These are phyloP conservation scores for Geodia barretti DNA, from an alignment of 37 sponge, comb jelly and placozoan genomes.

Conservation along the genomic window DNA sequence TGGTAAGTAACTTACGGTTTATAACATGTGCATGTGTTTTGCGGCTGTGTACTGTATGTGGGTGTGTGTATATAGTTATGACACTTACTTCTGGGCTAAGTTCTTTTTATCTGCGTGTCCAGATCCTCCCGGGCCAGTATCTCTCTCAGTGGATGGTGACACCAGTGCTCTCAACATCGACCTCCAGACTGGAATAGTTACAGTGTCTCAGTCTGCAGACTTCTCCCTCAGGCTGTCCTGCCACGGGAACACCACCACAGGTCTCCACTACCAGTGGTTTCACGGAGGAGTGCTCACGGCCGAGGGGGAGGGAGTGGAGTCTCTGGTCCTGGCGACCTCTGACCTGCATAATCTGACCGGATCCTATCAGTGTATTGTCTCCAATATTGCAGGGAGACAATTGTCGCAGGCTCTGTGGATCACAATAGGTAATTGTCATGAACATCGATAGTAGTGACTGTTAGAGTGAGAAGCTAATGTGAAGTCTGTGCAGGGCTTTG, in stretches of 20 bases:
- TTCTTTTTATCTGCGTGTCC: background rate
- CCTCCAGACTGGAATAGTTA: no score
- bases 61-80: background rate
- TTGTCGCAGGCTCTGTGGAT: no score
- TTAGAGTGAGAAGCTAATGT: no score
- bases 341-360: background rate
- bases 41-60: background rate
- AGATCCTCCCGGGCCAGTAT: background rate
- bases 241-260: background rate
- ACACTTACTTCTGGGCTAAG: no score
- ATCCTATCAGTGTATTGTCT: slow-evolving; percentile 11
- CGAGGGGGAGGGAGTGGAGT: background rate
- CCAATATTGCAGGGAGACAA: slow-evolving; percentile 15
- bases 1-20: background rate
- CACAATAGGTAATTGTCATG: no score
- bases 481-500: no score
- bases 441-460: no score
- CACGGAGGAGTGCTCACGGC: background rate
- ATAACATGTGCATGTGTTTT: background rate
- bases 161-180: no score
- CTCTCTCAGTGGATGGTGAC: no score
- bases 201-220: no score
- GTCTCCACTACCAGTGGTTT: background rate
- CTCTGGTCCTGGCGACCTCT: background rate
- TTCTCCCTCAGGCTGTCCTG: background rate